Evolutionary conservation across 2,888 invertebrate genomes (phyloP), one percentile per base, ranked within the genome.

Genomic region (Microplitis manilae): DNA sequence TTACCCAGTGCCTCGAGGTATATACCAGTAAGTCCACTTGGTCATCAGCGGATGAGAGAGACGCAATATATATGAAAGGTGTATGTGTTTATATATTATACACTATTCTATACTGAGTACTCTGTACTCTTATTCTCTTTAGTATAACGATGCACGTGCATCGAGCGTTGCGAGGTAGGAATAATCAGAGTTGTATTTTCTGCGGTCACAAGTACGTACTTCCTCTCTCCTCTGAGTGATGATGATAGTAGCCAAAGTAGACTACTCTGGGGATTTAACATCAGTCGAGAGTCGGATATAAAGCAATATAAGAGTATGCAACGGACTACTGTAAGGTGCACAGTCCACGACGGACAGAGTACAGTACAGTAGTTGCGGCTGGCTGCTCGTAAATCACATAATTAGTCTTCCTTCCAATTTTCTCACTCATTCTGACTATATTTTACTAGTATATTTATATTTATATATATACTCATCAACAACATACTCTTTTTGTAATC

Each of bases 321-420:
- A 50, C 13, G 50, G 50, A 50, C 38, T 65, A 65, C 20, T 62
- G 20, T 15, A 65, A 65, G 65, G 74, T 67, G 74, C 74, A 73
- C 17, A 69, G 70, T 77, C 77, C 74, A 69, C 74, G 60, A 74
- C 71, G 74, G 62, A 65, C 64, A 78, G 73, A 81, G 13, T 4
- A 13, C 13, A 50, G 50, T 13, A 50, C 9, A 13, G 13, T 50
- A 50, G 81, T 82, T 81, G 82, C 84, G 80, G 81, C 80, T 81
- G 83, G 78, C 77, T 61, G 82, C 83, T 84, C 82, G 83, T 85
- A 85, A 85, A 85, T 84, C 83, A 85, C 79, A 82, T 84, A 85
- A 85, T 86, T 85, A 85, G 84, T 83, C 83, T 84, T 74, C 76
- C 76, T 78, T 79, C 78, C 73, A 71, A 38, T 71, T 40, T 73